These are phyloP conservation scores for Tringa solitaria DNA, from an alignment of 2,113 vertebrate species.

Conservation along the genomic window DNA sequence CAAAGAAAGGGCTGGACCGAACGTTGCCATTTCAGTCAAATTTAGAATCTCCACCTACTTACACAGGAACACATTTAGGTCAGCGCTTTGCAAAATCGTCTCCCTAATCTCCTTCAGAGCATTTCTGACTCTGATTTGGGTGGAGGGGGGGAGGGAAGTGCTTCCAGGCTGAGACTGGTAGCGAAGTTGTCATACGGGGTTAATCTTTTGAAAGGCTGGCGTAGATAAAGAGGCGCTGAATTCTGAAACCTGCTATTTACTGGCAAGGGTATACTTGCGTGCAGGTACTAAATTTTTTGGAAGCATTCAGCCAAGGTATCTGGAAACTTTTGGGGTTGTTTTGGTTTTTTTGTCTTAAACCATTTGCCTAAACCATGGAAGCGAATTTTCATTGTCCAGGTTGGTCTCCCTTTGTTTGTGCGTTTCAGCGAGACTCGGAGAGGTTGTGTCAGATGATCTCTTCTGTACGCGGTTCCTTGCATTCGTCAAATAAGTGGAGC, in stretches of 20 bases:
- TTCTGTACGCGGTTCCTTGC: neutral
- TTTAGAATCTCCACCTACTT: constrained; percentile 26
- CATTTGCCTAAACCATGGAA: neutral
- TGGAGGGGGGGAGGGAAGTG: neutral
- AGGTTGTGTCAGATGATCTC: constrained; percentile 23
- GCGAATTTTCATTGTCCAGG: neutral
- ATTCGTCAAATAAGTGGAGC: constrained; percentile 18
- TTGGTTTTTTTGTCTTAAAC: neutral
- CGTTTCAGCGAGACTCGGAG: neutral
- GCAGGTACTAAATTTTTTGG: neutral
- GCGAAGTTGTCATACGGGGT: neutral
- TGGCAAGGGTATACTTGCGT: neutral
- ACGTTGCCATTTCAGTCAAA: neutral
- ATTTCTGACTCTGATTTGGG: constrained; percentile 17
- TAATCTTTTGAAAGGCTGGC: constrained; percentile 12
- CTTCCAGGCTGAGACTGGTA: constrained; percentile 32
- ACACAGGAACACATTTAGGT: constrained; percentile 19
- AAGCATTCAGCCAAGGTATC: neutral
- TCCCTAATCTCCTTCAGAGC: neutral
- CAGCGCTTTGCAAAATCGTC: neutral
- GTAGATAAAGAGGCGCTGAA: neutral
- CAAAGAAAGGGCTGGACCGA: neutral
- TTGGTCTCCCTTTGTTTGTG: neutral
- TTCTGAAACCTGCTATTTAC: neutral
- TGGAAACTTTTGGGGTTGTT: neutral